phyloP scores from a whole-genome alignment of 2,113 vertebrate species.

The Garra rufa region DNA sequence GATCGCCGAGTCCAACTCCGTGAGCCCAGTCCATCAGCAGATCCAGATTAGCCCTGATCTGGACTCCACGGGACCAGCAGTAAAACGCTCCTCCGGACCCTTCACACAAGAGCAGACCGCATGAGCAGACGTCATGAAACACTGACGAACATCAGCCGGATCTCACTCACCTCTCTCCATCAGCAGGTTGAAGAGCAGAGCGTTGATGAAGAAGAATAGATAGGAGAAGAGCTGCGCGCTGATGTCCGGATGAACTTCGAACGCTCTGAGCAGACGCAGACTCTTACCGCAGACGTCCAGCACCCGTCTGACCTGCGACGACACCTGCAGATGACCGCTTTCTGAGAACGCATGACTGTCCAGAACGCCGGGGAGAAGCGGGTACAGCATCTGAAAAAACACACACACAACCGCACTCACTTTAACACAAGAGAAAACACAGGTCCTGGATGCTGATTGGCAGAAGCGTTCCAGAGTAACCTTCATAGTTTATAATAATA shows the following conservation, averaged over 20 bases:
- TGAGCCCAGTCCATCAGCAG: conserved; percentile 80
- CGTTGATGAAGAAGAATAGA: conserved; percentile 82
- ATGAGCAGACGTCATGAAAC: neutral
- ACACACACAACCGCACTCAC: neutral
- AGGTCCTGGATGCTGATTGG: too few relatives aligned
- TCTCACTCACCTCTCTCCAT: conserved; percentile 80
- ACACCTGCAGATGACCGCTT: conserved; percentile 36
- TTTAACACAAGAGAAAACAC: neutral
- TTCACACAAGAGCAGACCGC: conserved; percentile 50
- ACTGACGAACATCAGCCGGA: neutral
- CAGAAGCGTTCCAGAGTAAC: too few relatives aligned
- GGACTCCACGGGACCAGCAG: conserved; percentile 78
- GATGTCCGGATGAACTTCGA: conserved; percentile 75
- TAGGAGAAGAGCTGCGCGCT: conserved; percentile 78
- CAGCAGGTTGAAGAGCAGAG: conserved; percentile 81
- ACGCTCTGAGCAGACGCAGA: conserved; percentile 68
- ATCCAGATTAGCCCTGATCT: conserved; percentile 76
- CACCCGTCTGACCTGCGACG: conserved; percentile 63
- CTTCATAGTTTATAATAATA: too few relatives aligned
- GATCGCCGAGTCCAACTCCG: conserved; percentile 70
- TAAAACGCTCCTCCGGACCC: conserved; percentile 78
- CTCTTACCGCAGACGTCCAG: conserved; percentile 69
- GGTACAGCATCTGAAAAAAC: conserved; percentile 73
- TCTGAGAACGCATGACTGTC: conserved; percentile 76
- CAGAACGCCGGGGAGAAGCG: conserved; percentile 73